Evolutionary conservation across 2,113 vertebrate species (phyloP).

Genomic region (Paramisgurnus dabryanus): DNA sequence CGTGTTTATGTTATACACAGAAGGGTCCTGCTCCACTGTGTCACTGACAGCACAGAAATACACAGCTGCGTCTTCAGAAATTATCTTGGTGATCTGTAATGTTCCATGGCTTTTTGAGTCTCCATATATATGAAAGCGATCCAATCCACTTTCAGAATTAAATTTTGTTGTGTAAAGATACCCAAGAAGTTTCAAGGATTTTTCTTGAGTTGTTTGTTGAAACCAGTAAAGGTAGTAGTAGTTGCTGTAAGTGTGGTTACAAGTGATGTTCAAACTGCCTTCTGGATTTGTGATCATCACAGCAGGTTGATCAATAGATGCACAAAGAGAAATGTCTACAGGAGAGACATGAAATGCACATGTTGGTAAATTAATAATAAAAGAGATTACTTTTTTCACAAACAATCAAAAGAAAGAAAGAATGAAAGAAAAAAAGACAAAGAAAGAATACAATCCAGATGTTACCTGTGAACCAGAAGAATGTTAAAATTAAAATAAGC

Average conservation of each 20-base stretch:
- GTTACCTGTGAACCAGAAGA: slow-evolving; percentile 46
- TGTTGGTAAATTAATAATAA: background rate
- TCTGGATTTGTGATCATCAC: slow-evolving; percentile 8
- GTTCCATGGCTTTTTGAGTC: slow-evolving; percentile 41
- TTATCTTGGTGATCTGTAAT: slow-evolving; percentile 46
- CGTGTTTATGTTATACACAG: slow-evolving; percentile 41
- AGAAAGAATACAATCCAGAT: background rate
- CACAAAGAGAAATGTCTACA: slow-evolving; percentile 21
- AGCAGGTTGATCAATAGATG: slow-evolving; percentile 40
- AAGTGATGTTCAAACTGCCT: slow-evolving; percentile 38
- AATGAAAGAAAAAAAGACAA: too few species aligned
- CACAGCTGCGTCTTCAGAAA: slow-evolving; percentile 25
- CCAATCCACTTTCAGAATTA: slow-evolving; percentile 12
- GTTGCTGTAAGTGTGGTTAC: slow-evolving; percentile 41
- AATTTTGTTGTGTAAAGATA: slow-evolving; percentile 29
- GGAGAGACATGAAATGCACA: slow-evolving; percentile 6
- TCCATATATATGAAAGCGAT: slow-evolving; percentile 47
- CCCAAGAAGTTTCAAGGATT: slow-evolving; percentile 46
- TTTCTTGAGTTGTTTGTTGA: slow-evolving; percentile 26
- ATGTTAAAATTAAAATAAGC: background rate
- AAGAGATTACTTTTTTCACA: too few species aligned
- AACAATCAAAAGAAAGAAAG: too few species aligned
- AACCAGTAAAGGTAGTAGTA: slow-evolving; percentile 55
- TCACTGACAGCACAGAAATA: slow-evolving; percentile 52
- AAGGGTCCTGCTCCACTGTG: slow-evolving; percentile 37